Evolutionary conservation across 2,797 vertebrate genomes (phyloP), one percentile per base, ranked within the genome.

Genomic region (Myotis pilosus): DNA sequence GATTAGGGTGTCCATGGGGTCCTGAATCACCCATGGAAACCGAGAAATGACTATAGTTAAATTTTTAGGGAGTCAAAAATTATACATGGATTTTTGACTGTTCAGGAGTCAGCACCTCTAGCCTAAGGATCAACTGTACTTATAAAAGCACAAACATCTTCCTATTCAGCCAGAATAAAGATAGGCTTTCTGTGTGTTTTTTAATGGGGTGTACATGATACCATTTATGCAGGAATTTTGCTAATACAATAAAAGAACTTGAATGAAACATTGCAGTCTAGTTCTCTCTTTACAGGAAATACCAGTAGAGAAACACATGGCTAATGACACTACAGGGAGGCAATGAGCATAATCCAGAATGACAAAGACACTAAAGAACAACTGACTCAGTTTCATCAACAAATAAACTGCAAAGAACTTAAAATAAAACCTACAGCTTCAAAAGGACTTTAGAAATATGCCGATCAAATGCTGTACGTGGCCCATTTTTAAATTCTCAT

Each of bases 381-480:
- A 80, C 36, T 36, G 51, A 41, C 3, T 4, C 11, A 13, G 22
- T 82, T 93, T 82, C 74, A 85, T 71, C 53, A 55, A 60, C 38
- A 78, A 83, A 83, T 90, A 90, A 44, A 13, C 33, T 78, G 20
- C 38, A 86, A 88, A 91, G 53, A 75, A 87, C 68, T 84, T 60
- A 72, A 91, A 84, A 83, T 30, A 30, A 80, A 69, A 71, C 6
- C 3, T 62, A 49, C 19, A 74, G n/a, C 74, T 28, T 80, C 38
- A 84, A 84, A 83, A 16, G 10, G 8, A 51, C 17, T 79, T 79
- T 49, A 71, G 53, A 88, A 69, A 71, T 19, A 53, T 8, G 23
- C 57, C 28, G 78, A 47, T 19, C 51, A 87, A 57, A 75, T 23
- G 3, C 16, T n/a, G 25, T 2, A 12, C 25, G 19, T 51, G 36